A percentile compares a stretch with the other conserved stretches of the same genome.
phyloP scores from a whole-genome alignment of 2,797 vertebrate species.

The Notolabrus celidotus region DNA sequence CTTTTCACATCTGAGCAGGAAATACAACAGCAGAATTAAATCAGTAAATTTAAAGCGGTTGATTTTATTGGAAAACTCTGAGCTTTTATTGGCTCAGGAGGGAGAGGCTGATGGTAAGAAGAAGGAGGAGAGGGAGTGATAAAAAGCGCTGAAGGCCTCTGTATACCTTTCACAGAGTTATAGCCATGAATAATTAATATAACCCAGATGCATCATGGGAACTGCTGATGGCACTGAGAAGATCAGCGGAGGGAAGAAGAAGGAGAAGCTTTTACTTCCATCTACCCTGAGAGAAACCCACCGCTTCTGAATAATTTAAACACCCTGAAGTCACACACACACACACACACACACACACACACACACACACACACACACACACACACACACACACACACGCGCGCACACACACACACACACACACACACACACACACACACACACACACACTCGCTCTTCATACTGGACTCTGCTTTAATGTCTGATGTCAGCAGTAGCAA shows the following conservation, averaged over 20 bases:
- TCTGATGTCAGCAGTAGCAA: constrained; percentile 27
- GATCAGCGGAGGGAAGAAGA: constrained; percentile 50
- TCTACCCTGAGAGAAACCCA: constrained; percentile 55
- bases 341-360: constrained; percentile 10
- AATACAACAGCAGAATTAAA: neutral
- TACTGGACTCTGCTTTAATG: constrained; percentile 32
- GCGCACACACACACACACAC: constrained; percentile 22
- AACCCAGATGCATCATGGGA: constrained; percentile 49
- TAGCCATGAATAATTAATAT: constrained; percentile 75
- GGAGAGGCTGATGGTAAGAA: neutral
- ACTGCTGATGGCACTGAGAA: constrained; percentile 61
- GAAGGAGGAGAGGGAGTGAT: constrained; percentile 13
- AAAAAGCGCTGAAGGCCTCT: constrained; percentile 42
- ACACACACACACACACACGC: neutral
- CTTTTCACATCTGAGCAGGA: constrained; percentile 8
- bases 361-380: no score
- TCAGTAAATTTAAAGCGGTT: neutral
- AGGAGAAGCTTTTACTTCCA: constrained; percentile 62
- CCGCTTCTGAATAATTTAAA: constrained; percentile 78
- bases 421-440: no score
- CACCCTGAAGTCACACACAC: constrained; percentile 33
- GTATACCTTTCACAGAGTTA: constrained; percentile 53
- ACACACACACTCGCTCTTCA: neutral
- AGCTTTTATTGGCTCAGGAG: constrained; percentile 20
- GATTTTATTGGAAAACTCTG: constrained; percentile 3